These are phyloP conservation scores for Odontesthes bonariensis DNA, from an alignment of 2,113 vertebrate genomes.

Conservation along the genomic window DNA sequence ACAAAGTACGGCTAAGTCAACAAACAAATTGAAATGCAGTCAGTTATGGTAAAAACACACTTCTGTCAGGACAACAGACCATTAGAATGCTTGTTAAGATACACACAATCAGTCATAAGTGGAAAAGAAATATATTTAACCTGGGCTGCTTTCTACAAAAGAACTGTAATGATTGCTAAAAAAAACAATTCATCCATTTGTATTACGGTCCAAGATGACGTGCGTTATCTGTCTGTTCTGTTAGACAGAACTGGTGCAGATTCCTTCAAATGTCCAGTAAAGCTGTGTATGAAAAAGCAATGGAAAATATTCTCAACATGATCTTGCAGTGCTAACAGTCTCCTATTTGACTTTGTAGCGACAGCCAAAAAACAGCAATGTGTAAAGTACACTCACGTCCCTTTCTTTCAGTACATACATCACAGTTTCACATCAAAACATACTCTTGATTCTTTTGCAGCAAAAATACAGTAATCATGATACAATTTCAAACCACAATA, in stretches of 20 bases:
- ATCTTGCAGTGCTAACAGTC: conserved; percentile 58
- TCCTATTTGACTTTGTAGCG: conserved; percentile 60
- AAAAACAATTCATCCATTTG: conserved; percentile 57
- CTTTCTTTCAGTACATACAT: conserved; percentile 66
- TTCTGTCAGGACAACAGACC: conserved; percentile 18
- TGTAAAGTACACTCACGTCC: conserved; percentile 52
- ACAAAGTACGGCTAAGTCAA: conserved; percentile 51
- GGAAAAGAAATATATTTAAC: conserved; percentile 49
- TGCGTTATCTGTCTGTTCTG: conserved; percentile 51
- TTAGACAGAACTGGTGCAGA: conserved; percentile 23
- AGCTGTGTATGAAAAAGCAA: conserved; percentile 24
- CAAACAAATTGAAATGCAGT: conserved; percentile 48
- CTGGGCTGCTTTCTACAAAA: conserved; percentile 67
- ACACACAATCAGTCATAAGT: conserved; percentile 52
- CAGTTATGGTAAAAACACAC: conserved; percentile 57
- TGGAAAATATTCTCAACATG: conserved; percentile 56
- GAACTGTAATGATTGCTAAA: conserved; percentile 56
- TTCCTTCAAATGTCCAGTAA: conserved; percentile 64
- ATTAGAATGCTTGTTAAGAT: conserved; percentile 48
- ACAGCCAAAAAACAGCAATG: conserved; percentile 63
- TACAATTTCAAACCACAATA: conserved; percentile 75
- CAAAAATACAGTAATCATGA: conserved; percentile 78
- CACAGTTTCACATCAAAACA: conserved; percentile 77
- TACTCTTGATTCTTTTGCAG: conserved; percentile 68
- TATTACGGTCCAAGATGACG: conserved; percentile 43